Base-by-base conservation (phyloP, 2,113 vertebrate genomes). In the Stigmatopora nigra region DNA sequence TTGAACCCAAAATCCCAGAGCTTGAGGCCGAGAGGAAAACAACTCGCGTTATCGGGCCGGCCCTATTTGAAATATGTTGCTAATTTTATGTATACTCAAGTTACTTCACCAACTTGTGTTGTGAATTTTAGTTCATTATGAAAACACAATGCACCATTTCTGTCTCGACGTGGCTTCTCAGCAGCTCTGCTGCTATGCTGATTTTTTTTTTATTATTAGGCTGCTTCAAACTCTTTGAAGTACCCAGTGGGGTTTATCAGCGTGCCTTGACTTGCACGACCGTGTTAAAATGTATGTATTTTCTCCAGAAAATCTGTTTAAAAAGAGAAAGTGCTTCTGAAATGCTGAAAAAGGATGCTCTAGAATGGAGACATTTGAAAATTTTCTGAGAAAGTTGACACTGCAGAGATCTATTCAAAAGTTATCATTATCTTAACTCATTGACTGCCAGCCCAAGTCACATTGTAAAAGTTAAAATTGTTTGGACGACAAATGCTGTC, bases 171-270 rank as follows among this genome's bases (percentile, higher is more conserved):
- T 3, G 5, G 25, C 6, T 19, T 31, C 8, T 19, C 12, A 58
- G 52, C 11, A 45, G 13, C 38, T 20, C 3, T 31, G 16, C 56
- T 31, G 13, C 5, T 25, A 6, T 16, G 15, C 12, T 45, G 41
- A 19, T 48, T 12, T 66, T n/a, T n/a, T n/a, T 56, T 31, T 13
- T 56, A 31, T 56, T 35, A 56, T 56, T 7, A 41, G 45, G 45
- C 8, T 71, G 48, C 65, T 57, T 45, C 6, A 70, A 67, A 64
- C 41, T 58, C 55, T 52, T 38, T 51, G 51, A 15, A 53, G 58
- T 20, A 46, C 49, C 17, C 13, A 47, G 11, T 51, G 16, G 16
- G 35, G 19, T 68, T 31, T 61, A 53, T 67, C n/a, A 63, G 53
- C 22, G 22, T 56, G 53, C 22, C 19, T 41, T 48, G 41, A 20